Evolutionary conservation across 2,797 vertebrate genomes (phyloP).

Genomic region (Gambusia yucatana): DNA sequence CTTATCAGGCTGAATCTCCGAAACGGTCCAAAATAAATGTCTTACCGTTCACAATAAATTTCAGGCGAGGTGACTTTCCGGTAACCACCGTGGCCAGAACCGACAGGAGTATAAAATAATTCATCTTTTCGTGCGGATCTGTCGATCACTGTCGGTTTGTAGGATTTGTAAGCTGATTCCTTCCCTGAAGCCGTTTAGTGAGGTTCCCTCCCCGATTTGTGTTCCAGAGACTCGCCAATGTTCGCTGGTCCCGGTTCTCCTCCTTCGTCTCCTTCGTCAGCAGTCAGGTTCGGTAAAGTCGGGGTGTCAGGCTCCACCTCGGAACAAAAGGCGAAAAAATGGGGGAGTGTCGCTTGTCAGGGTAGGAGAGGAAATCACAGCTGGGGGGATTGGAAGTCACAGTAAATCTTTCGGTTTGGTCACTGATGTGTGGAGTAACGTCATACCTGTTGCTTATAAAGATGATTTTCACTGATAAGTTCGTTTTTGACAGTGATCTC

Average conservation of each 20-base stretch:
- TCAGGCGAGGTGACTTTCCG: constrained; percentile 82
- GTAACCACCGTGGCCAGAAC: constrained; percentile 68
- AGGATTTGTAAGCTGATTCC: constrained; percentile 13
- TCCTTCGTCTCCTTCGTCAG: constrained; percentile 50
- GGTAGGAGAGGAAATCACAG: constrained; percentile 24
- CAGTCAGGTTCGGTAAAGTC: constrained; percentile 58
- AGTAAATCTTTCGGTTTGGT: constrained; percentile 5
- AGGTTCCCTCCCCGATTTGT: constrained; percentile 34
- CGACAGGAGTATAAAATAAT: constrained; percentile 64
- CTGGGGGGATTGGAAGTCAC: background rate
- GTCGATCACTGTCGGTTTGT: background rate
- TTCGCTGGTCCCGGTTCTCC: constrained; percentile 47
- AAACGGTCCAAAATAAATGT: background rate
- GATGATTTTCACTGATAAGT: constrained; percentile 8
- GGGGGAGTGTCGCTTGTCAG: constrained; percentile 32
- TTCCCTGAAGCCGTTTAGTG: constrained; percentile 12
- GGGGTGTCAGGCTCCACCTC: constrained; percentile 77
- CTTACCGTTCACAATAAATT: constrained; percentile 84
- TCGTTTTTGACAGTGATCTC: background rate
- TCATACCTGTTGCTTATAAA: constrained; percentile 65
- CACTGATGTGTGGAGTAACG: background rate
- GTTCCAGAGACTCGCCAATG: constrained; percentile 52
- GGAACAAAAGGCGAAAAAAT: constrained; percentile 54
- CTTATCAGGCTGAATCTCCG: background rate
- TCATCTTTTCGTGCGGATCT: constrained; percentile 65